Evolutionary conservation across 2,888 invertebrate species (phyloP).

Genomic region (Cylloceria caligata): DNA sequence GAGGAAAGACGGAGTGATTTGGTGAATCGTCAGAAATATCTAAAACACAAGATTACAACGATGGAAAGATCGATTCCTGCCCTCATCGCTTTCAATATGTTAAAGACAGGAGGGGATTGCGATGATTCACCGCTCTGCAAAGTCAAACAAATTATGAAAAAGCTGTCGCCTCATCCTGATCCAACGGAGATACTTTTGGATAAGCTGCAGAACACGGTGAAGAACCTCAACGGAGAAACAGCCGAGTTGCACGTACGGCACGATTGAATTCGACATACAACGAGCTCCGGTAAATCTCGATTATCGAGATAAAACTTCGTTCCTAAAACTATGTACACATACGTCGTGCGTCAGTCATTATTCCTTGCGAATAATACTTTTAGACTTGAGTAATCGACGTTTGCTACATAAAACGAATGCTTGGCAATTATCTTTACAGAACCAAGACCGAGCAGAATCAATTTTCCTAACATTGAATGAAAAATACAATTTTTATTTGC

Average conservation of each 20-base stretch:
- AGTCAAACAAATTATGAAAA: slow-evolving; percentile 76
- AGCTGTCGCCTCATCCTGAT: slow-evolving; percentile 73
- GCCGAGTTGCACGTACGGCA: slow-evolving; percentile 81
- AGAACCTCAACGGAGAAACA: slow-evolving; percentile 76
- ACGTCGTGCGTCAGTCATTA: neutral
- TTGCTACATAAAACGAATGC: neutral
- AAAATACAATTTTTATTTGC: too few relatives aligned
- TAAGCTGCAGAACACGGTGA: slow-evolving; percentile 70
- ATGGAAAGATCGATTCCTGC: slow-evolving; percentile 82
- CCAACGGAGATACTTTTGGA: slow-evolving; percentile 76
- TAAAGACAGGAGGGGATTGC: slow-evolving; percentile 65
- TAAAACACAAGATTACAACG: slow-evolving; percentile 76
- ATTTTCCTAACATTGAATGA: too few relatives aligned
- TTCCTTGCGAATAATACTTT: neutral
- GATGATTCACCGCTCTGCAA: slow-evolving; percentile 74
- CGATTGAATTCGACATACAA: slow-evolving; percentile 73
- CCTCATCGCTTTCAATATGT: slow-evolving; percentile 78
- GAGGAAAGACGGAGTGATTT: slow-evolving; percentile 75
- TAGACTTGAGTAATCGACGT: neutral
- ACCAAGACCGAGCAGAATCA: too few relatives aligned
- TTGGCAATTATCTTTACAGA: neutral
- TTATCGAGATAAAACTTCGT: slow-evolving; percentile 54
- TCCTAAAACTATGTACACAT: slow-evolving; percentile 6
- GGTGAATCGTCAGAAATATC: slow-evolving; percentile 72
- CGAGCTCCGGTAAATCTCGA: slow-evolving; percentile 75